Evolutionary conservation across 2,797 vertebrate genomes (phyloP).

Genomic region (Platalea minor): DNA sequence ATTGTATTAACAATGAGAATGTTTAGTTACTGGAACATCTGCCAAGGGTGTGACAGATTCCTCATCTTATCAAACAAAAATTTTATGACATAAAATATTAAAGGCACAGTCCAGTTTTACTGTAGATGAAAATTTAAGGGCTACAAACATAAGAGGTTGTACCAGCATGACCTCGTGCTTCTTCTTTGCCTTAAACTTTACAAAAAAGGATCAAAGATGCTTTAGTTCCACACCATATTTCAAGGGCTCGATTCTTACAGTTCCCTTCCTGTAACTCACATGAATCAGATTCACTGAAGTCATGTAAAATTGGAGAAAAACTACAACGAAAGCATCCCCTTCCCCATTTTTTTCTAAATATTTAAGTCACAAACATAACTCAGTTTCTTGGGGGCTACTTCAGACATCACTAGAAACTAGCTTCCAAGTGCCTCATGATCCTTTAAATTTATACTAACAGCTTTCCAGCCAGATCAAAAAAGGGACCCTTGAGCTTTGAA

Average conservation of each 20-base stretch:
- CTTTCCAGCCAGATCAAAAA: neutral
- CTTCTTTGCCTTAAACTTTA: neutral
- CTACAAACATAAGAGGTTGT: neutral
- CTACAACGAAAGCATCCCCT: neutral
- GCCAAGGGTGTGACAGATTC: neutral
- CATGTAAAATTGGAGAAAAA: neutral
- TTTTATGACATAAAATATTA: neutral
- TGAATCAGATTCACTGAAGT: neutral
- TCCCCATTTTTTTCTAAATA: neutral
- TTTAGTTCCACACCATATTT: neutral
- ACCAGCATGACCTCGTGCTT: neutral
- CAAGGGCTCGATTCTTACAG: accelerated
- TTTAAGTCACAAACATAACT: neutral
- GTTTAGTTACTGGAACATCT: neutral
- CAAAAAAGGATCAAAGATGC: neutral
- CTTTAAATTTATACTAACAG: neutral
- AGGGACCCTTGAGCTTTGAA: neutral
- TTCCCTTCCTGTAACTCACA: neutral
- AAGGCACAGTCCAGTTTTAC: neutral
- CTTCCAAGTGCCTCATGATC: neutral
- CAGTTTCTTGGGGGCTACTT: neutral
- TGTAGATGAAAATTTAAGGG: neutral
- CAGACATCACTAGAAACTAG: neutral
- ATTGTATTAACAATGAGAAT: neutral
- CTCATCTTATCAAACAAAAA: neutral